phyloP scores from a whole-genome alignment of 2,797 vertebrate genomes.

The Periparus ater region DNA sequence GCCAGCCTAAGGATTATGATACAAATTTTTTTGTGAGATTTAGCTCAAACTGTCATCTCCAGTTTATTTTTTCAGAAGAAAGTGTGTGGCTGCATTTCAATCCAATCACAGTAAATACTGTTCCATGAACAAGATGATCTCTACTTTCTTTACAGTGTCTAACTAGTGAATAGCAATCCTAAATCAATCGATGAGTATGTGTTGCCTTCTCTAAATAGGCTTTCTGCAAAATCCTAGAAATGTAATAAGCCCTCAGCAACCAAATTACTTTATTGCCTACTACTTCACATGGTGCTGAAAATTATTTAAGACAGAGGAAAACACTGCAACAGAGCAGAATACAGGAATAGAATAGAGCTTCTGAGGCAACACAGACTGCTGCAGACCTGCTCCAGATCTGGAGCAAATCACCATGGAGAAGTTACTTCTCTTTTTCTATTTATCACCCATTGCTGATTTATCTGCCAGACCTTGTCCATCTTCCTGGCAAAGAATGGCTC shows the following conservation, averaged over 20 bases:
- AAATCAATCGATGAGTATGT: background rate
- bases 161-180: constrained; percentile 12
- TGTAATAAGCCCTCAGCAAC: constrained; percentile 5
- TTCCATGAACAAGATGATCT: background rate
- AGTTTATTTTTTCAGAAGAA: constrained; percentile 17
- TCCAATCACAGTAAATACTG: constrained; percentile 10
- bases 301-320: constrained; percentile 22
- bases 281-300: background rate
- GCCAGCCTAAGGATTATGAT: background rate
- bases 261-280: constrained; percentile 9
- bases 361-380: background rate
- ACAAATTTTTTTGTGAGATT: background rate
- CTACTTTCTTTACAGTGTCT: background rate
- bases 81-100: constrained; percentile 24
- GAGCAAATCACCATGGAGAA: background rate
- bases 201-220: background rate
- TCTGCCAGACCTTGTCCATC: background rate
- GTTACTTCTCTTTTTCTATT: background rate
- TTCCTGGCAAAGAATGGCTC: background rate
- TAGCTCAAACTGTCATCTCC: constrained; percentile 17
- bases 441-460: background rate
- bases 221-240: constrained; percentile 8
- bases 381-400: background rate
- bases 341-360: background rate
- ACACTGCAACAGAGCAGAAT: background rate